Base-by-base conservation (phyloP, 2,797 vertebrate genomes). In the Sibirionetta formosa region DNA sequence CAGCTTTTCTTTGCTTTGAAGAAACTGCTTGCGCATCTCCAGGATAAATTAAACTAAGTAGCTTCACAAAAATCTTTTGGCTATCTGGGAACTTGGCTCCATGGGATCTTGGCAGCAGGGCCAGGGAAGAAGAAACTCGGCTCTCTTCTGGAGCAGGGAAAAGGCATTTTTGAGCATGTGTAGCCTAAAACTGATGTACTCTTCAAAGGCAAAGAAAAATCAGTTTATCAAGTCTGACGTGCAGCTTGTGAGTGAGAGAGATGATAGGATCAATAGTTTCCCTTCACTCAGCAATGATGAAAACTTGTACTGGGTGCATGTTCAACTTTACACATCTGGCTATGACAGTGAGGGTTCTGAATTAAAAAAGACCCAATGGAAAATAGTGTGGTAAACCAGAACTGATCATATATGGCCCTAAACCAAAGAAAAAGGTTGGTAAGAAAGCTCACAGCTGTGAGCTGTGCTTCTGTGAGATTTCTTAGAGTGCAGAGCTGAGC, bases 141-240 rank as follows among this genome's bases (percentile, higher is more conserved):
- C 16, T 71, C 36, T 63, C 57, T 91, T 88, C 72, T 82, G 51
- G 63, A 85, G 58, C 16, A 76, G 44, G 61, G 65, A 86, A 89
- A 51, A 90, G 57, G 48, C 40, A 54, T 66, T 94, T 94, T 73
- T 93, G 73, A 96, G 64, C 35, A 57, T 71, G 60, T 78, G 72
- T 96, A 96, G 98, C 93, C n/a, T 86, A 88, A 97, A 97, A 98
- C 98, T 97, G 94, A 97, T 97, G 82, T 29, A 53, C 42, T 95
- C 84, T 97, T 98, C 95, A 97, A 92, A 98, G 95, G 88, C 54
- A 78, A 79, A 72, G 73, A 91, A 96, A 96, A 96, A 95, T 91
- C 91, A 93, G 94, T 97, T 97, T 95, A 95, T 82, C 72, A 85
- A 85, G 19, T 10, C 80, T 91, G 79, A 94, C 88, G 65, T 57